These are phyloP conservation scores for Teleogryllus occipitalis DNA, from an alignment of 1,140 invertebrate genomes.

Conservation along the genomic window DNA sequence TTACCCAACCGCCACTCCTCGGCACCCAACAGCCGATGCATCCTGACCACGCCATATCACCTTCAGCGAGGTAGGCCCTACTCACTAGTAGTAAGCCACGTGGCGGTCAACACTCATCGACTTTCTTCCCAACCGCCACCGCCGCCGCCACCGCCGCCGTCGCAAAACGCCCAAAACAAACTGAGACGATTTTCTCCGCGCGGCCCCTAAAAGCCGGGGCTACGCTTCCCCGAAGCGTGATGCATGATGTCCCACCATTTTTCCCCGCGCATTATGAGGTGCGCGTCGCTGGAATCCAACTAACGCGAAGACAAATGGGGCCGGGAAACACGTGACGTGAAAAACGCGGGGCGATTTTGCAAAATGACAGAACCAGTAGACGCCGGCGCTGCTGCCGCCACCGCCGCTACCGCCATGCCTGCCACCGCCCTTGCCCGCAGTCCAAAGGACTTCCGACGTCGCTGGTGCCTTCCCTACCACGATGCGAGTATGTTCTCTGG, in stretches of 20 bases:
- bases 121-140: neutral
- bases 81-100: too few relatives aligned
- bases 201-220: neutral
- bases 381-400: too few relatives aligned
- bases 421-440: too few relatives aligned
- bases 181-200: neutral
- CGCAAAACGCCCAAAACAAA: neutral
- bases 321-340: neutral
- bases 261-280: neutral
- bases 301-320: neutral
- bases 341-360: neutral
- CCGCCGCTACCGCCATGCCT: too few relatives aligned
- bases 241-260: neutral
- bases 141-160: neutral
- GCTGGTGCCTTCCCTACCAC: too few relatives aligned
- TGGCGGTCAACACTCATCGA: too few relatives aligned
- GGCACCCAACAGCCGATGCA: too few relatives aligned
- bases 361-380: neutral
- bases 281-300: conserved; percentile 2
- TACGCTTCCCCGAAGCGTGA: neutral
- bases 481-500: too few relatives aligned
- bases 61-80: too few relatives aligned
- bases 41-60: too few relatives aligned
- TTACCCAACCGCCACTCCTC: too few relatives aligned
- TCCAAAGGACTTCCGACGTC: too few relatives aligned